Percentiles rank a stretch among this genome's conserved stretches.
Evolutionary conservation across 2,797 vertebrate genomes (phyloP).

Genomic region (Botia kubotai): DNA sequence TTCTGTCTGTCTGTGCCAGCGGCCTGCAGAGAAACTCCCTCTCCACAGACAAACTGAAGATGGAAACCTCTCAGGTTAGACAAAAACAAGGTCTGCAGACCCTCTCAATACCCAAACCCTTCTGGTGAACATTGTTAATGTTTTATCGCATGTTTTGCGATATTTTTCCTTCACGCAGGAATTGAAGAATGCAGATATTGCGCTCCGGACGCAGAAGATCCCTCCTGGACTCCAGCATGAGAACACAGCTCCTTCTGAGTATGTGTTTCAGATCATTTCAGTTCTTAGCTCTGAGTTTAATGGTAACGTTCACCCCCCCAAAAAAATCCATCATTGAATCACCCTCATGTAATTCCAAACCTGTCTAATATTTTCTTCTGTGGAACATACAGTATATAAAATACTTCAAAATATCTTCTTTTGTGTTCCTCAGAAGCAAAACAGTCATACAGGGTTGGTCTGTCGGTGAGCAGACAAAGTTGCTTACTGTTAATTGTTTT

Average conservation of each 20-base stretch:
- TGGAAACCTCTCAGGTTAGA: conserved; percentile 94
- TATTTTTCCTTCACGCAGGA: conserved; percentile 78
- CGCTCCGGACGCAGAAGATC: conserved; percentile 94
- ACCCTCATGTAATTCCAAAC: too few relatives aligned
- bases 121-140: not conserved
- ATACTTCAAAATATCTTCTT: too few relatives aligned
- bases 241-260: conserved; percentile 97
- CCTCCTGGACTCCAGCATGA: conserved; percentile 97
- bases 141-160: not conserved
- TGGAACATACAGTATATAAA: too few relatives aligned
- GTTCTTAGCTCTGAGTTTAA: not conserved
- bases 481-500: not conserved
- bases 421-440: too few relatives aligned
- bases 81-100: not conserved
- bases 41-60: conserved; percentile 95
- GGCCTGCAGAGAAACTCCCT: conserved; percentile 94
- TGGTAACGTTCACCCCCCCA: too few relatives aligned
- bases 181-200: conserved; percentile 97
- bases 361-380: too few relatives aligned
- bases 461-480: not conserved
- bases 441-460: too few relatives aligned
- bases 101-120: not conserved
- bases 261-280: conserved; percentile 38
- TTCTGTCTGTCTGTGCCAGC: conserved; percentile 91
- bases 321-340: too few relatives aligned